Evolutionary conservation across 2,888 invertebrate species (phyloP).

Genomic region (Odontocolon sp.): DNA sequence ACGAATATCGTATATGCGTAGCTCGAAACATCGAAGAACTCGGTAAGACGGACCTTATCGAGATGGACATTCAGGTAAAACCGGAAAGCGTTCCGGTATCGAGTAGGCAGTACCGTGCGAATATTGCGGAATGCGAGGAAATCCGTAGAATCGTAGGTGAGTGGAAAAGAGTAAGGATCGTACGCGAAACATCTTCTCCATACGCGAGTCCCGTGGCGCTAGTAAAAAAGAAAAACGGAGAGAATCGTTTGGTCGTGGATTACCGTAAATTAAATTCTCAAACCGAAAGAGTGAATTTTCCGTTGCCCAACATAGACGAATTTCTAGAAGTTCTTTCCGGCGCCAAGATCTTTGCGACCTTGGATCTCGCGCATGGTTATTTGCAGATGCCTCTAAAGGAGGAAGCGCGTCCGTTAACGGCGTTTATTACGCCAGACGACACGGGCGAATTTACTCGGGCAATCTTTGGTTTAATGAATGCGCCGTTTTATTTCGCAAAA

Average conservation of each 20-base stretch:
- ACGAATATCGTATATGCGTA: slow-evolving; percentile 41
- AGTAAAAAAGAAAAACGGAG: slow-evolving; percentile 55
- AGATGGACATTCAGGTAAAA: slow-evolving; percentile 58
- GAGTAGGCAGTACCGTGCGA: slow-evolving; percentile 39
- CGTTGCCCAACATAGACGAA: slow-evolving; percentile 56
- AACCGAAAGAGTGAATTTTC: slow-evolving; percentile 49
- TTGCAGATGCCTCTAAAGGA: slow-evolving; percentile 55
- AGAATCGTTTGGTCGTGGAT: slow-evolving; percentile 59
- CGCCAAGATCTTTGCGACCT: slow-evolving; percentile 18
- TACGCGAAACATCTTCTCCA: slow-evolving; percentile 57
- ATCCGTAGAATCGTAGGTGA: slow-evolving; percentile 51
- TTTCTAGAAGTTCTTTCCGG: slow-evolving; percentile 37
- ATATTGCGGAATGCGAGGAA: slow-evolving; percentile 28
- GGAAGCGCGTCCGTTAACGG: slow-evolving; percentile 52
- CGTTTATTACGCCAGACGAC: slow-evolving; percentile 63
- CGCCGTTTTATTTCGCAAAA: slow-evolving; percentile 67
- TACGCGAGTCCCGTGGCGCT: slow-evolving; percentile 61
- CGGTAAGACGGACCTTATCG: slow-evolving; percentile 42
- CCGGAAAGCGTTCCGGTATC: slow-evolving; percentile 34
- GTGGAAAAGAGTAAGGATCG: slow-evolving; percentile 60
- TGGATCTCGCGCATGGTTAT: slow-evolving; percentile 56
- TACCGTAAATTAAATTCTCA: slow-evolving; percentile 55
- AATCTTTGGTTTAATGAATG: slow-evolving; percentile 70
- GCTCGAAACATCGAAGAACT: slow-evolving; percentile 49
- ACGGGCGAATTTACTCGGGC: slow-evolving; percentile 67